Evolutionary conservation across 2,113 vertebrate genomes (phyloP).

Genomic region (Tichodroma muraria): DNA sequence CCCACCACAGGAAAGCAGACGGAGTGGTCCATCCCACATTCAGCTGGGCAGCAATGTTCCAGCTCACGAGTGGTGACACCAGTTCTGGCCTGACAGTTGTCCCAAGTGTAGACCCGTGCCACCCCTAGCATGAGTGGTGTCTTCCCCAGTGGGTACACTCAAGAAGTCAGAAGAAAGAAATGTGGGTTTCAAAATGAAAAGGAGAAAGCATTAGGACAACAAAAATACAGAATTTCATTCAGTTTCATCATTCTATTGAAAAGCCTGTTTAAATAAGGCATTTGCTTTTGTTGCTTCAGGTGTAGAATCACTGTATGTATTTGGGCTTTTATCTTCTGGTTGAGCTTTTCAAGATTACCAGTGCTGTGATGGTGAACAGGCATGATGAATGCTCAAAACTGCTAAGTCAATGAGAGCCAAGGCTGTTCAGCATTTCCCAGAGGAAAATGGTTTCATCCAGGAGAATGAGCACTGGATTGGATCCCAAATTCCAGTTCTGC

Average conservation of each 20-base stretch:
- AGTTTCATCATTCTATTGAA: neutral
- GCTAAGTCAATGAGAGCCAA: neutral
- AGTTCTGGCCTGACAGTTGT: accelerated
- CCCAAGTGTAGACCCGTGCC: accelerated
- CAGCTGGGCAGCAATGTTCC: neutral
- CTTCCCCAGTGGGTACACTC: neutral
- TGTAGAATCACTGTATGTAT: neutral
- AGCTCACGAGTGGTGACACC: neutral
- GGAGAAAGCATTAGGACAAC: neutral
- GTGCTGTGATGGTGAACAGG: neutral
- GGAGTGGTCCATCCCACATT: neutral
- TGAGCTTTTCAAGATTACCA: neutral
- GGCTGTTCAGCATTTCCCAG: neutral
- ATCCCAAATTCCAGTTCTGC: neutral
- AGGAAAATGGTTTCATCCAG: neutral
- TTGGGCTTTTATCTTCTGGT: neutral
- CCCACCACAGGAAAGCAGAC: neutral
- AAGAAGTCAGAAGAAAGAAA: neutral
- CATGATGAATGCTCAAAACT: neutral
- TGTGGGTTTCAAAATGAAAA: neutral
- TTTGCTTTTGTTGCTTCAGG: neutral
- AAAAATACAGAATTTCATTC: neutral
- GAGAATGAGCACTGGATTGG: neutral
- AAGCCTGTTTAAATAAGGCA: neutral
- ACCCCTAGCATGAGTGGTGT: accelerated